Evolutionary conservation across 1,140 invertebrate species (phyloP).

Genomic region (Meteorus sp.): DNA sequence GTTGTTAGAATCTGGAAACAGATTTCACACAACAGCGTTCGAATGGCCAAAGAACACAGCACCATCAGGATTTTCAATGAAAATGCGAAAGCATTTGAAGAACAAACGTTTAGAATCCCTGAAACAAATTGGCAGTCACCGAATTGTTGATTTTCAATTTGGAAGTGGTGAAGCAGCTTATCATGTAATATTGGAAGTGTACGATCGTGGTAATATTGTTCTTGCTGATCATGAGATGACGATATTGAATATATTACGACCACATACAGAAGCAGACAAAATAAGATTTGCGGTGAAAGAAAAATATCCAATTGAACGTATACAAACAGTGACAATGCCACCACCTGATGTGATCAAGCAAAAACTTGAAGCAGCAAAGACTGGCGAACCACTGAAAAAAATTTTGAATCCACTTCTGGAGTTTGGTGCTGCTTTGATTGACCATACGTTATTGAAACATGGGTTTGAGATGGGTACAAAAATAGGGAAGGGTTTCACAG

Average conservation of each 20-base stretch:
- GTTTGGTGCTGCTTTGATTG: slow-evolving; percentile 87
- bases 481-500: slow-evolving; percentile 68
- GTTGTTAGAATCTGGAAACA: slow-evolving; percentile 90
- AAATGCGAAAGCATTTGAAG: slow-evolving; percentile 96
- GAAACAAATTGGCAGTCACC: slow-evolving; percentile 83
- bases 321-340: slow-evolving; percentile 64
- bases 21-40: slow-evolving; percentile 92
- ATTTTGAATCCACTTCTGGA: slow-evolving; percentile 81
- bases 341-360: slow-evolving; percentile 64
- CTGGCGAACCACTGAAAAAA: slow-evolving; percentile 82
- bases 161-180: slow-evolving; percentile 92
- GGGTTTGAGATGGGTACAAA: slow-evolving; percentile 67
- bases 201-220: slow-evolving; percentile 96
- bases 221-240: slow-evolving; percentile 90
- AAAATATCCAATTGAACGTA: slow-evolving; percentile 82
- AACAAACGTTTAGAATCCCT: slow-evolving; percentile 91
- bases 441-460: slow-evolving; percentile 78
- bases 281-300: slow-evolving; percentile 71
- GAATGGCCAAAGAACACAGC: slow-evolving; percentile 98
- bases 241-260: slow-evolving; percentile 92
- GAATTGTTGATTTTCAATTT: slow-evolving; percentile 92
- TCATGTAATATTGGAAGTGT: slow-evolving; percentile 95
- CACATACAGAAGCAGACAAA: slow-evolving; percentile 91
- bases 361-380: slow-evolving; percentile 62
- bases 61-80: slow-evolving; percentile 97